Conservation (phyloP, 1,140 invertebrate genomes). For the Lethrus apterus region DNA sequence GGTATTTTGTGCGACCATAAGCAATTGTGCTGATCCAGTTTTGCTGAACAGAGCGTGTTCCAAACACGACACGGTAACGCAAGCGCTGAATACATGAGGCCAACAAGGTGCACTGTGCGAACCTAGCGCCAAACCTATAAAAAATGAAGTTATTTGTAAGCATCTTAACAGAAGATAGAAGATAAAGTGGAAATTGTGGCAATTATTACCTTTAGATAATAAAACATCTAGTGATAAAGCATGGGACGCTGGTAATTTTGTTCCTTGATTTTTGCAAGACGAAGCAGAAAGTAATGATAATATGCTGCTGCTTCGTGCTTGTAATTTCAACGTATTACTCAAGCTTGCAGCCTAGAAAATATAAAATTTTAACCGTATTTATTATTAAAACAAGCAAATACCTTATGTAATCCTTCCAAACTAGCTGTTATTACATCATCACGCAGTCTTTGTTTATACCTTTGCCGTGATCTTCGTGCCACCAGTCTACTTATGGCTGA, state of each 20-base stretch:
- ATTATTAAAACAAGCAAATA: slow-evolving; percentile 34
- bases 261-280: slow-evolving; percentile 60
- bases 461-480: slow-evolving; percentile 41
- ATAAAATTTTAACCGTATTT: background rate
- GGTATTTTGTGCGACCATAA: slow-evolving; percentile 45
- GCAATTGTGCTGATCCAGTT: slow-evolving; percentile 44
- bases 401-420: slow-evolving; percentile 84
- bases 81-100: slow-evolving; percentile 87
- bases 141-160: slow-evolving; percentile 34
- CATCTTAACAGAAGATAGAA: background rate
- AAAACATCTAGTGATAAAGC: slow-evolving; percentile 86
- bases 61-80: slow-evolving; percentile 81
- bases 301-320: slow-evolving; percentile 76
- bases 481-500: slow-evolving; percentile 37
- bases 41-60: slow-evolving; percentile 81
- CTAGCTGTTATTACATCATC: slow-evolving; percentile 73
- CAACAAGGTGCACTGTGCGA: slow-evolving; percentile 88
- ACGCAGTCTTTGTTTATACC: slow-evolving; percentile 51
- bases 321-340: slow-evolving; percentile 67
- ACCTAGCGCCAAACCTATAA: slow-evolving; percentile 77
- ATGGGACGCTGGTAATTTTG: slow-evolving; percentile 73
- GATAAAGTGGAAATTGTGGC: background rate
- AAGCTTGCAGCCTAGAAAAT: slow-evolving; percentile 56
- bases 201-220: slow-evolving; percentile 42
- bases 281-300: slow-evolving; percentile 71